Evolutionary conservation across 2,888 invertebrate species (phyloP), one percentile per base, ranked within the genome.

Genomic region (Strigamia transsilvanica): DNA sequence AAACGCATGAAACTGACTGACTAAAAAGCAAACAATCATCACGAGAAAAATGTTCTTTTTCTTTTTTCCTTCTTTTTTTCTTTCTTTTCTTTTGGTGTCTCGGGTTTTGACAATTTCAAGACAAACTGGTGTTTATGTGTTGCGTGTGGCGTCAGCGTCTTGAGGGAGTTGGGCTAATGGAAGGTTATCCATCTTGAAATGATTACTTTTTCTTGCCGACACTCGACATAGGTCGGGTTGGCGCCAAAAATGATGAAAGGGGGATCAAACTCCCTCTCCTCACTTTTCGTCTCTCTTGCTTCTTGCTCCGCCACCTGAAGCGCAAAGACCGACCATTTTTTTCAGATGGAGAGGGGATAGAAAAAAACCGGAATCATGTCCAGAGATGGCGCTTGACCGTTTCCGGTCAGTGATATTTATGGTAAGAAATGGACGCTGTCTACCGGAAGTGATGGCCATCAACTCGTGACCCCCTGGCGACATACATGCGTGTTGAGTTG

Each of bases 391-490:
- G 73, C 73, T 73, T 73, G 73, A 73, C 73, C 73, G 73, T 73
- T 73, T 73, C 73, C 73, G 73, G 73, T 73, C 73, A 73, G 73
- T 73, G 73, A 73, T 73, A 73, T 73, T 73, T 73, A 73, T 73
- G 32, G 73, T 73, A 73, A 73, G 73, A 73, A 73, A 27, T 73
- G 73, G 27, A 32, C 73, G 73, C 73, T 73, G 73, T 73, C 73
- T 73, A 73, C 73, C 73, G 73, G 73, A 73, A 73, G 73, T 73
- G 73, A 73, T 73, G 73, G 73, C 73, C 73, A 73, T 73, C 73
- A 73, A 73, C 27, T 73, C 73, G 73, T 73, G 73, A 73, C 73
- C 73, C 73, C 73, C 73, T 73, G 73, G 73, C 73, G 73, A 73
- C 73, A 73, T 32, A 32, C 73, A 73, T 32, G 73, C 73, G 73